Evolutionary conservation across 2,888 invertebrate species (phyloP).

Genomic region (Teinopalpus imperialis): DNA sequence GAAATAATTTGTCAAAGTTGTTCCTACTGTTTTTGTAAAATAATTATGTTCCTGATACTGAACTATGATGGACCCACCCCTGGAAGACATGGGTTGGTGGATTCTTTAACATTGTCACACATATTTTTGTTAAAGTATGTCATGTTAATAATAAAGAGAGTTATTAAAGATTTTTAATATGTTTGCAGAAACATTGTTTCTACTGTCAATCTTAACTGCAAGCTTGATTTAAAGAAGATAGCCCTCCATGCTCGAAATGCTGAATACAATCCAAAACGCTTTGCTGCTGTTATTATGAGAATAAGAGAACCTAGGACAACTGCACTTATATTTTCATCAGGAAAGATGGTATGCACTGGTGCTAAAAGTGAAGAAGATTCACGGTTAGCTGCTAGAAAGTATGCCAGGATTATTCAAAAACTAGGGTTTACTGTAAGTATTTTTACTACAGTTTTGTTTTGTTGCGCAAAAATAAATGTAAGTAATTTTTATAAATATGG

Average conservation of each 20-base stretch:
- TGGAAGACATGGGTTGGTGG: too few species aligned
- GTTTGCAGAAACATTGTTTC: conserved; percentile 96
- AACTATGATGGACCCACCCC: too few species aligned
- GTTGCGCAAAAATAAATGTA: too few species aligned
- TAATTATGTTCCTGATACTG: too few species aligned
- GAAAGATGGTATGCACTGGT: conserved; percentile 93
- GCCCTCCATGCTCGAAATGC: conserved; percentile 99
- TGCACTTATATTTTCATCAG: conserved; percentile 89
- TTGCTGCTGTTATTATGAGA: conserved; percentile 99
- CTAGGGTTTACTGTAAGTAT: conserved; percentile 87
- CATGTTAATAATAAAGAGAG: too few species aligned
- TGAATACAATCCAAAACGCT: conserved; percentile 99
- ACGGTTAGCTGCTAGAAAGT: conserved; percentile 89
- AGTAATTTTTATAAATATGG: too few species aligned
- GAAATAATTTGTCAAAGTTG: too few species aligned
- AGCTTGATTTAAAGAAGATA: conserved; percentile 97
- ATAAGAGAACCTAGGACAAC: conserved; percentile 93
- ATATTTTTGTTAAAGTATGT: too few species aligned
- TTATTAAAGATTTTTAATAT: too few species aligned
- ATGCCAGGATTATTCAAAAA: conserved; percentile 92
- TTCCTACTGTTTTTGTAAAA: too few species aligned
- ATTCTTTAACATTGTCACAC: too few species aligned
- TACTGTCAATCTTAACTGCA: conserved; percentile 97
- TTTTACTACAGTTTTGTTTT: not conserved
- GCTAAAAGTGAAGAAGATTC: conserved; percentile 92